Evolutionary conservation across 2,113 vertebrate genomes (phyloP).

Genomic region (Odocoileus virginianus): DNA sequence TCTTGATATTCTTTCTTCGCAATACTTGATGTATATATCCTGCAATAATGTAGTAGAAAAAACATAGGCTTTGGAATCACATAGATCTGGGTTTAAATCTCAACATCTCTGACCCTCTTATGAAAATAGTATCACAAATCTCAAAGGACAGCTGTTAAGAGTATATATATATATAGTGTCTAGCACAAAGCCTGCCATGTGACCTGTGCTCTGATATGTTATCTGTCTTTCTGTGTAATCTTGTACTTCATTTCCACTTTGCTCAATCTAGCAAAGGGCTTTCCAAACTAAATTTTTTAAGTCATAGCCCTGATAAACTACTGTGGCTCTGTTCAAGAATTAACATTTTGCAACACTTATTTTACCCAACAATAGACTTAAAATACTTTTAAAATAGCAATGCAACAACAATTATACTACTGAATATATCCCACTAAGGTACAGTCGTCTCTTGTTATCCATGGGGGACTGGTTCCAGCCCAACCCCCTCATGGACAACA

Average conservation of each 20-base stretch:
- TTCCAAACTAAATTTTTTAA: slow-evolving; percentile 14
- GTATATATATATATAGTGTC: background rate
- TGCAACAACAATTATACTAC: background rate
- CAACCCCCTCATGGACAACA: background rate
- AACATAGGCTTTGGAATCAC: background rate
- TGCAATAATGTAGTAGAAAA: slow-evolving; percentile 41
- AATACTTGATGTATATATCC: background rate
- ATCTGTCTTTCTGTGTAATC: background rate
- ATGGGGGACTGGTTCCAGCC: background rate
- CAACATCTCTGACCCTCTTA: background rate
- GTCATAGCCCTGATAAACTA: background rate
- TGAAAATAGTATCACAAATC: background rate
- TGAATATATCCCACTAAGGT: background rate
- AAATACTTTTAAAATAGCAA: slow-evolving; percentile 16
- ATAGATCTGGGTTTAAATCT: slow-evolving; percentile 19
- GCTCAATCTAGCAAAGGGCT: background rate
- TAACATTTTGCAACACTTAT: slow-evolving; percentile 16
- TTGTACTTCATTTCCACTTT: slow-evolving; percentile 2
- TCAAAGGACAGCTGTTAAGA: background rate
- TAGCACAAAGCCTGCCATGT: background rate
- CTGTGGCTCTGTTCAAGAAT: background rate
- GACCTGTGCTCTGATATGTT: background rate
- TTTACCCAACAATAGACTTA: background rate
- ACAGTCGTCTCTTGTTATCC: background rate
- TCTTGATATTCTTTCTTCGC: slow-evolving; percentile 38